Conservation (phyloP, 1,140 invertebrate species). For the Drosophila yakuba region DNA sequence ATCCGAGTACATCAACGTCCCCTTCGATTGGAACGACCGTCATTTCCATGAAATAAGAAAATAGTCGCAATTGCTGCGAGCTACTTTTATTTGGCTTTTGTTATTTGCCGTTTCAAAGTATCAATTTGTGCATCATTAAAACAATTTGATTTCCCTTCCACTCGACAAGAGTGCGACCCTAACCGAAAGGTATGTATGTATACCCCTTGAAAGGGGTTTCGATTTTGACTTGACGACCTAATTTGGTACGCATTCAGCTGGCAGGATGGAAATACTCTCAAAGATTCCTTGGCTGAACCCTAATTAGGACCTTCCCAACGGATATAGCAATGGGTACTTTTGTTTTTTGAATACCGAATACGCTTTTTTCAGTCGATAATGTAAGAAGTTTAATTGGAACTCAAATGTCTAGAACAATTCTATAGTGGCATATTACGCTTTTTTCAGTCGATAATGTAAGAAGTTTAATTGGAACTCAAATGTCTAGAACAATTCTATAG, state of each 20-base stretch:
- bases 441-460: too few species aligned
- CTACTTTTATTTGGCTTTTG: conserved; percentile 79
- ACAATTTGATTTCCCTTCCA: conserved; percentile 81
- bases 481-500: too few species aligned
- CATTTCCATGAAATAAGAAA: conserved; percentile 26
- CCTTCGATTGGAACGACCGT: conserved; percentile 8
- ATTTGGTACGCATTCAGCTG: conserved; percentile 29
- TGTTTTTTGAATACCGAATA: too few species aligned
- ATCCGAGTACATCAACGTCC: neutral
- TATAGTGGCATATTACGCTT: too few species aligned
- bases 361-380: too few species aligned
- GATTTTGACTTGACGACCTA: conserved; percentile 6
- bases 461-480: neutral
- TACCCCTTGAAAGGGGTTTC: neutral
- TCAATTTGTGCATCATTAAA: conserved; percentile 83
- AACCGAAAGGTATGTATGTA: conserved; percentile 8
- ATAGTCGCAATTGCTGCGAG: conserved; percentile 61
- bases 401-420: neutral
- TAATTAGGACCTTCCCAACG: neutral
- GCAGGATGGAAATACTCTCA: neutral
- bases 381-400: neutral
- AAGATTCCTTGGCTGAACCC: neutral
- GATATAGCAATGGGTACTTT: neutral
- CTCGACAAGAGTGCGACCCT: conserved; percentile 42
- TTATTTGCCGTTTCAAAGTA: conserved; percentile 77